Percentiles rank a stretch among this genome's conserved stretches.
phyloP scores from a whole-genome alignment of 2,888 invertebrate species.

The Therioaphis trifolii region DNA sequence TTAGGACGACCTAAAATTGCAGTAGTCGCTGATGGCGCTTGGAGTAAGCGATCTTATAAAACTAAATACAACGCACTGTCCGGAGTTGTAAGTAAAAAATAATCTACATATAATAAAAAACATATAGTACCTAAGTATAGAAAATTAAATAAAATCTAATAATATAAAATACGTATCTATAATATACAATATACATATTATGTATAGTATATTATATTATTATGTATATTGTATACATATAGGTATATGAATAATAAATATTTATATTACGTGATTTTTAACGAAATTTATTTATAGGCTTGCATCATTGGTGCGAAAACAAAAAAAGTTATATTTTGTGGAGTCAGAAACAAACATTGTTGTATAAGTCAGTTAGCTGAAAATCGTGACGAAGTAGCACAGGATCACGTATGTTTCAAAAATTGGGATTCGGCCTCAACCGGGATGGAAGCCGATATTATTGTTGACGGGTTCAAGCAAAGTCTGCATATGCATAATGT shows the following conservation, averaged over 20 bases:
- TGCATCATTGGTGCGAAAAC: constrained; percentile 22
- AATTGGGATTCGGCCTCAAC: constrained; percentile 19
- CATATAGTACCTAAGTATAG: too few relatives aligned
- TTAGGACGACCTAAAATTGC: constrained; percentile 26
- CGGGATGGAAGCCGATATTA: constrained; percentile 2
- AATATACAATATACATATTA: too few relatives aligned
- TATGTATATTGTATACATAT: background rate
- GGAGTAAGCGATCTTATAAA: constrained; percentile 21
- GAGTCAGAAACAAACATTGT: constrained; percentile 19
- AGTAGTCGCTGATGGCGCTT: too few relatives aligned
- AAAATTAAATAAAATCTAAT: too few relatives aligned
- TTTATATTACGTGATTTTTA: background rate
- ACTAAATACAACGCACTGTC: constrained; percentile 13
- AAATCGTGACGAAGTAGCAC: background rate
- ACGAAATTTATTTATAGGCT: background rate
- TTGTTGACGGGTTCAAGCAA: constrained; percentile 27
- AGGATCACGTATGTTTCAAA: constrained; percentile 2
- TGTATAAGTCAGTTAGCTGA: constrained; percentile 14
- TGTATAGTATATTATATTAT: too few relatives aligned
- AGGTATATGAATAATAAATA: background rate
- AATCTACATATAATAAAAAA: too few relatives aligned
- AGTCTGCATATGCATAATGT: constrained; percentile 22
- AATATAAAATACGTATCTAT: too few relatives aligned
- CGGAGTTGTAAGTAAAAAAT: constrained; percentile 18
- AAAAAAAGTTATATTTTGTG: constrained; percentile 23